Base-by-base conservation (phyloP, 1,140 invertebrate species). In the Brachionus sp. region DNA sequence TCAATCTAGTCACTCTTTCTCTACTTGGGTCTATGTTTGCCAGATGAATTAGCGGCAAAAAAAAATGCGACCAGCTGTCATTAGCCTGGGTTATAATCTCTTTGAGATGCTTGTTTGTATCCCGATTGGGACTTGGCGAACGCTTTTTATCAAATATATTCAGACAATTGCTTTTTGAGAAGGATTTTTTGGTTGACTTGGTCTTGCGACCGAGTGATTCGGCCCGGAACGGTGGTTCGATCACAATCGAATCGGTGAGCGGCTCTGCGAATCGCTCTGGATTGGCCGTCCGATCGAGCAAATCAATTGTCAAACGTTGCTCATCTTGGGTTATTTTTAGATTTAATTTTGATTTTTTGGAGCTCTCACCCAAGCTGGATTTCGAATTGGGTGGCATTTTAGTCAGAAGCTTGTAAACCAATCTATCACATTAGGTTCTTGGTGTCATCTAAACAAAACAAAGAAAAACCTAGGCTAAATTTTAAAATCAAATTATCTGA, bases 21-120 rank as follows among this genome's bases (percentile, higher is more conserved):
- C 42, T 44, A 12, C 12, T 46, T 3, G 70, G 39, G n/a, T 75
- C 70, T 29, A 75, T 29, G 13, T 75, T 29, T 13, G 16, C 70
- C 7, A 75, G 42, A 13, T 75, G 70, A n/a, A 75, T 75, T 33
- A 75, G 13, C 4, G 70, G 70, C 42, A 75, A 39, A 29, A 75
- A 75, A 75, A 75, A 75, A 25, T 75, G 37, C 5, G 42, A 44
- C 70, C 37, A 75, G 44, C 25, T 75, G 4, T 75, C 70, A 75
- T 46, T 46, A 10, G 70, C 70, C 9, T 75, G 10, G 39, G 16
- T 75, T n/a, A 75, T 75, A 4, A 75, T 75, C 13, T 44, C 39
- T 12, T 46, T 75, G 19, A 75, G 23, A 25, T 75, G 39, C 10
- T 25, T 46, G 19, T 25, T 46, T 13, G 19, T 33, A 12, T 75